A percentile compares a stretch with the other conserved stretches of the same genome.
These are phyloP conservation scores for Harpalus rubripes DNA, from an alignment of 2,888 invertebrate species.

Conservation along the genomic window DNA sequence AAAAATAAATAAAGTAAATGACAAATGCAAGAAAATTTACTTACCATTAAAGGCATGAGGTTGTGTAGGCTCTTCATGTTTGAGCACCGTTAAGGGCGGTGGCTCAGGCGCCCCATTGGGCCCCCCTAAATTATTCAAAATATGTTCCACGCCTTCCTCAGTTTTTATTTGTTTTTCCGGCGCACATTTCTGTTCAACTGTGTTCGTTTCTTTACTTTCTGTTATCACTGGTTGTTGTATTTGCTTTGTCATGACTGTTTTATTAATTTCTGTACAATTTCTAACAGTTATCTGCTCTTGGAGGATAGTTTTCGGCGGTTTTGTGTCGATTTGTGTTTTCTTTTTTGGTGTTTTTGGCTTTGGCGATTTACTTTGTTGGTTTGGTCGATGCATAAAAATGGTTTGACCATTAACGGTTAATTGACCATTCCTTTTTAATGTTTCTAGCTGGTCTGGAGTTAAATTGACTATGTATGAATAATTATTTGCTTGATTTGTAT, in stretches of 20 bases:
- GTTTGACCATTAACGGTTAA: constrained; percentile 77
- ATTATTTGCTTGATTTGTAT: constrained; percentile 71
- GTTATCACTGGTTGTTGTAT: no score
- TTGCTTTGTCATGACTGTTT: no score
- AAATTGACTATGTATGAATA: constrained; percentile 77
- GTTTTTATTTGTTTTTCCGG: background rate
- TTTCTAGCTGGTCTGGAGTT: constrained; percentile 77
- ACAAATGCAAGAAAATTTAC: no score
- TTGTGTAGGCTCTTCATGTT: background rate
- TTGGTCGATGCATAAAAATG: constrained; percentile 76
- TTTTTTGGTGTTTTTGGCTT: constrained; percentile 76
- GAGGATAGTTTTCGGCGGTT: constrained; percentile 50
- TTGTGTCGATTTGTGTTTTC: constrained; percentile 43
- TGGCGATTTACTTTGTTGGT: constrained; percentile 72
- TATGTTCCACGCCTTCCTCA: constrained; percentile 52
- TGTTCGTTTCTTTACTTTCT: no score
- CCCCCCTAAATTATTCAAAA: background rate
- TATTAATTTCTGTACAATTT: background rate
- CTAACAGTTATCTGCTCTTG: constrained; percentile 60
- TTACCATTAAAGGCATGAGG: background rate
- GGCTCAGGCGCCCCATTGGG: background rate
- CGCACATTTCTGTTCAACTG: no score
- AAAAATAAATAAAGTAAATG: no score
- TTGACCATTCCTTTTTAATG: constrained; percentile 76
- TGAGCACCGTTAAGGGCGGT: background rate